Base-by-base conservation (phyloP, 1,140 invertebrate species). In the Caenorhabditis latens region DNA sequence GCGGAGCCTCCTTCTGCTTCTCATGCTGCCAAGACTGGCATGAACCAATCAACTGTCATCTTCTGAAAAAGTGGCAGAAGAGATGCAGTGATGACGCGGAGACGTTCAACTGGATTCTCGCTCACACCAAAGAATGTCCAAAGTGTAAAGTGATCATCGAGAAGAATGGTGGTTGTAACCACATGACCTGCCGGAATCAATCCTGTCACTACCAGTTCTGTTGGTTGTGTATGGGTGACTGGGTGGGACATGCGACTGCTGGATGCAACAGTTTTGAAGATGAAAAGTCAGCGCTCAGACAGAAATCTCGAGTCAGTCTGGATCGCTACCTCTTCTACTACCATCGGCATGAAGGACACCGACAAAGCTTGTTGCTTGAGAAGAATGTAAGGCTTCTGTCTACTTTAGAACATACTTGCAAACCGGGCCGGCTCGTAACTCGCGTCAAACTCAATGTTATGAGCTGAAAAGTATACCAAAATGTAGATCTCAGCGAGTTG, bases 61-160 rank as follows among this genome's bases (percentile, higher is more conserved):
- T 97, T 92, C 94, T 99, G 0, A 95, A 95, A 91, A 96, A 96
- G 93, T 99, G 98, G 98, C 97, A 98, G 86, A 99, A 99, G 94
- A 99, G 6, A 19, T 58, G 55, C 6, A 19, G 6, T 93, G 98
- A 99, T 93, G 98, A 99, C 93, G 98, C 97, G 13, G 98, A 99
- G 94, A 99, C 98, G 48, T 98, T 96, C 24, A 99, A 99, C 93
- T 99, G 98, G 98, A 98, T 99, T 91, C 97, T 97, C 82, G 98
- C 97, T 8, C 99, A 99, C 93, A 99, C 98, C 48, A 99, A 99
- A 93, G 90, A 91, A 24, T 91, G 91, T 55, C 91, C 91, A 4
- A 88, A 91, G 42, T 91, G 91, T 53, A 53, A 89, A 91, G 84
- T 88, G 42, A 87, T 89, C 16, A 90, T 91, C 24, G 91, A 91